phyloP scores from a whole-genome alignment of 1,140 invertebrate species.

The Bombus ignitus region DNA sequence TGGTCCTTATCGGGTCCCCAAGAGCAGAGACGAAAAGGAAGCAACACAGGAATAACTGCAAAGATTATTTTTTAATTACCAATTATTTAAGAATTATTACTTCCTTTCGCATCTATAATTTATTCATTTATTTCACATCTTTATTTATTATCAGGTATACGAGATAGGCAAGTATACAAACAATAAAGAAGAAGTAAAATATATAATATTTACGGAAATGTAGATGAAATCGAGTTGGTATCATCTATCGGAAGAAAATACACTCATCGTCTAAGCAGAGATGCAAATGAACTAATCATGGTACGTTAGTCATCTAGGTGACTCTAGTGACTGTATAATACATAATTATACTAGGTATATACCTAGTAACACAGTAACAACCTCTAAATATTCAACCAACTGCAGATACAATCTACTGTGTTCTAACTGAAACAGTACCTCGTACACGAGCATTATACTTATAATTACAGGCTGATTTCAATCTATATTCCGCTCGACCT shows the following conservation, averaged over 20 bases:
- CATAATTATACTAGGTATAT: conserved; percentile 2
- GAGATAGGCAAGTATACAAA: background rate
- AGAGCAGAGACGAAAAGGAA: conserved; percentile 74
- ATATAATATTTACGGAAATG: background rate
- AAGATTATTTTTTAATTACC: conserved; percentile 28
- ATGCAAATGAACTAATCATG: conserved; percentile 32
- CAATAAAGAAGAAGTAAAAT: background rate
- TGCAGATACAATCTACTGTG: conserved; percentile 29
- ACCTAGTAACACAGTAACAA: conserved; percentile 21
- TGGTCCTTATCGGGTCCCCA: conserved; percentile 77
- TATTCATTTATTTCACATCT: background rate
- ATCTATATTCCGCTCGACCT: conserved; percentile 35
- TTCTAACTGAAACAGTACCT: conserved; percentile 1
- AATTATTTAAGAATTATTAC: conserved; percentile 32
- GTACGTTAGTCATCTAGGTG: conserved; percentile 32
- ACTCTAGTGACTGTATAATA: conserved; percentile 21
- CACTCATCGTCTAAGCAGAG: conserved; percentile 8
- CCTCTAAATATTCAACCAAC: background rate
- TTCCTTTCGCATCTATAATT: background rate
- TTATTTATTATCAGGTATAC: background rate
- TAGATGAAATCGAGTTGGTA: background rate
- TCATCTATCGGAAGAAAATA: background rate
- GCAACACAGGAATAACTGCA: conserved; percentile 80
- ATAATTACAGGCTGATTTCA: conserved; percentile 38
- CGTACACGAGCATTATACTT: conserved; percentile 40